Conservation (phyloP, 2,113 vertebrate species). For the Plestiodon gilberti region DNA sequence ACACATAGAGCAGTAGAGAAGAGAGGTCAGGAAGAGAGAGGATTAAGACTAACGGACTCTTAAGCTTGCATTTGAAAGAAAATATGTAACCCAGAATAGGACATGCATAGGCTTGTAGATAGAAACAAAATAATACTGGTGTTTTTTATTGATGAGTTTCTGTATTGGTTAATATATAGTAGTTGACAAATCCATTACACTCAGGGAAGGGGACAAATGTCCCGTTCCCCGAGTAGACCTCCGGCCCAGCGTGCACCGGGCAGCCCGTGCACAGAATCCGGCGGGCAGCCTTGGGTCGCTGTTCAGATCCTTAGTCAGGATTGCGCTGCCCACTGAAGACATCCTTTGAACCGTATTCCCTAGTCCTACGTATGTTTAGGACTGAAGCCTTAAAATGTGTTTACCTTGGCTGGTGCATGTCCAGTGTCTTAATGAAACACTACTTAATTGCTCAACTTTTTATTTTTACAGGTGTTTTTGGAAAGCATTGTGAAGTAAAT, state of each 20-base stretch:
- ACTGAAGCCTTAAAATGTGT: not conserved
- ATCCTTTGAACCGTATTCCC: no score
- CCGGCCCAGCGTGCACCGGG: no score
- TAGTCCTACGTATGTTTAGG: no score
- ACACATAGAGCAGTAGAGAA: slow-evolving; percentile 37
- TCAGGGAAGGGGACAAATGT: no score
- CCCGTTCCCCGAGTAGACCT: no score
- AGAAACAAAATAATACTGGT: not conserved
- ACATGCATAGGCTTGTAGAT: slow-evolving; percentile 16
- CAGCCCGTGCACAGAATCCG: no score
- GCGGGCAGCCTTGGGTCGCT: no score
- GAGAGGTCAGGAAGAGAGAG: slow-evolving; percentile 3
- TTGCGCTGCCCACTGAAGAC: no score
- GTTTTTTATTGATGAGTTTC: not conserved
- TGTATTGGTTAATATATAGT: not conserved
- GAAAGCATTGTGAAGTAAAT: slow-evolving; percentile 96
- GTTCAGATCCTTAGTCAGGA: no score
- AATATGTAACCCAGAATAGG: slow-evolving; percentile 26
- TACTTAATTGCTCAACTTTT: not conserved
- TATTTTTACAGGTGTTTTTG: slow-evolving; percentile 89
- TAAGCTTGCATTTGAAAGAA: no score
- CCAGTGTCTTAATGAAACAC: not conserved
- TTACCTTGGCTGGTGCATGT: not conserved
- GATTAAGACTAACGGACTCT: no score
- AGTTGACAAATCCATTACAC: slow-evolving; percentile 7